Evolutionary conservation across 2,888 invertebrate species (phyloP).

Genomic region (Monochamus alternatus): DNA sequence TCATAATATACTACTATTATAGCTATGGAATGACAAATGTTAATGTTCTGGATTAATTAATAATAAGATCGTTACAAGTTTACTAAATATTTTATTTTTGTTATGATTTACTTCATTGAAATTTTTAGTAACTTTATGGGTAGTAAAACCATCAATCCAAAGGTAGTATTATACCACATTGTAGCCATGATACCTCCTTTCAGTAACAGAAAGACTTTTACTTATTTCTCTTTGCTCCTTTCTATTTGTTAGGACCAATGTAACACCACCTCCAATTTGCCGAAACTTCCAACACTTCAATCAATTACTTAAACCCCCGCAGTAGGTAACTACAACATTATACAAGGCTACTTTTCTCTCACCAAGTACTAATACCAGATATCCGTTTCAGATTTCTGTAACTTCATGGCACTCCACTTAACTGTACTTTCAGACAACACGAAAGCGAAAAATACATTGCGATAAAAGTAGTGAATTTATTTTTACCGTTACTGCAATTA

Average conservation of each 20-base stretch:
- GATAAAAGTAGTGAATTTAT: too few species aligned
- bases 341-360: constrained; percentile 9
- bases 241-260: not conserved
- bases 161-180: too few species aligned
- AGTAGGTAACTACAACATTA: not conserved
- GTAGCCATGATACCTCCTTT: too few species aligned
- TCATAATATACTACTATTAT: too few species aligned
- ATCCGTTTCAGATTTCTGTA: constrained; percentile 2
- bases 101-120: too few species aligned
- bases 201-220: not conserved
- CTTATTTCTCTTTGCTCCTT: not conserved
- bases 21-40: too few species aligned
- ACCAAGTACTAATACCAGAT: not conserved
- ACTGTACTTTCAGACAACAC: not conserved
- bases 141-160: too few species aligned
- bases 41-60: too few species aligned
- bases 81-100: too few species aligned
- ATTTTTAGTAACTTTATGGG: too few species aligned
- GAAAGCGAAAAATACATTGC: not conserved
- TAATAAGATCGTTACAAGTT: too few species aligned
- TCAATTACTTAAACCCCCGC: not conserved
- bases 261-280: not conserved
- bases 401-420: not conserved
- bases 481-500: too few species aligned
- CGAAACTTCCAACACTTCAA: not conserved